Conservation (phyloP, 2,113 vertebrate species). For the Grammomys surdaster region DNA sequence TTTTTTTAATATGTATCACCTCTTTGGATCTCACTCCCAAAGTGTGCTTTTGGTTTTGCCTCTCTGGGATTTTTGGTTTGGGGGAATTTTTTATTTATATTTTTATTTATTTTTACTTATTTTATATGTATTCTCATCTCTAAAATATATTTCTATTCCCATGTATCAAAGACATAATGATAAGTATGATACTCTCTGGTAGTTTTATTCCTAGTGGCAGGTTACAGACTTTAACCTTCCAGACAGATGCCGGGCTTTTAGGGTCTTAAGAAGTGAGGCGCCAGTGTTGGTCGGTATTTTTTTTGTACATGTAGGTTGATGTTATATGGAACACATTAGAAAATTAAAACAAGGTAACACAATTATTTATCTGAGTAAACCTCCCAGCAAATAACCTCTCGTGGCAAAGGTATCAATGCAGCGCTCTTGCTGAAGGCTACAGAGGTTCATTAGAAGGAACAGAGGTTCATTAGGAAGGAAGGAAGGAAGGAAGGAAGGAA, state of each 20-base stretch:
- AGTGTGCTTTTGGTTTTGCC: not conserved
- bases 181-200: not conserved
- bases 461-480: too few species aligned
- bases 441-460: not conserved
- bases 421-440: not conserved
- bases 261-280: conserved; percentile 26
- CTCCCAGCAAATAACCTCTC: not conserved
- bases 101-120: not conserved
- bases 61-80: not conserved
- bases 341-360: conserved; percentile 44
- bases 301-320: not conserved
- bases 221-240: not conserved
- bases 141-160: conserved; percentile 5
- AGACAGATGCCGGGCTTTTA: not conserved
- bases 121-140: not conserved
- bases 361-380: not conserved
- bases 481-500: not conserved
- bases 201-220: conserved; percentile 1
- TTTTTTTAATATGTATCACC: not conserved
- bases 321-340: not conserved
- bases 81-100: not conserved
- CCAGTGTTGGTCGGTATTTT: not conserved
- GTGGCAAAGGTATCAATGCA: not conserved
- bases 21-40: not conserved
- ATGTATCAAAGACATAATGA: not conserved